These are phyloP conservation scores for Sebastes diaconus DNA, from an alignment of 2,797 vertebrate genomes.

Conservation along the genomic window DNA sequence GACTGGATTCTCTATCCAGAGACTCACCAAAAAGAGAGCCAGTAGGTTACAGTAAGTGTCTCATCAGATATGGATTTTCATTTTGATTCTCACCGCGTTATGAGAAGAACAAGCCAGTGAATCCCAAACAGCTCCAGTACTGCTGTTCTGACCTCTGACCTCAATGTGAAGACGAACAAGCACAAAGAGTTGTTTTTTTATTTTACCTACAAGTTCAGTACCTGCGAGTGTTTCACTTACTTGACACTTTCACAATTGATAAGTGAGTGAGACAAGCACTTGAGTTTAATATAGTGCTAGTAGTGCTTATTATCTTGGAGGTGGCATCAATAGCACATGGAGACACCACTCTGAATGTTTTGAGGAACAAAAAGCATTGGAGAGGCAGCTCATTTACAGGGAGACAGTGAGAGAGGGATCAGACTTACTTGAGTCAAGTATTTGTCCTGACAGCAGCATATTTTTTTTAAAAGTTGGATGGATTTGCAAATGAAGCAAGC, in stretches of 20 bases:
- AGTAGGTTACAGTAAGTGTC: not conserved
- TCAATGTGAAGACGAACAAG: not conserved
- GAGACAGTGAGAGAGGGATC: constrained; percentile 6
- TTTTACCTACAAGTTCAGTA: not conserved
- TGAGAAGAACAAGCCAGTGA: not conserved
- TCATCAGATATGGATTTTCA: not conserved
- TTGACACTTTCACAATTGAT: not conserved
- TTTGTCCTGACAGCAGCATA: constrained; percentile 33
- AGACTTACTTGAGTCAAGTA: constrained; percentile 6
- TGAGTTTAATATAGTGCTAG: constrained; percentile 3
- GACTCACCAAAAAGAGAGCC: not conserved
- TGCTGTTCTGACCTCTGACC: constrained; percentile 2
- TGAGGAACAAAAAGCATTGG: constrained; percentile 7
- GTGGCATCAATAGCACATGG: constrained; percentile 27
- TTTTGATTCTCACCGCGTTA: not conserved
- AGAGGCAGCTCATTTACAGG: constrained; percentile 28
- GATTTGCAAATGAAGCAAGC: constrained; percentile 24
- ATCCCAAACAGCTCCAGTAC: not conserved
- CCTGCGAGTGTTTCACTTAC: not conserved
- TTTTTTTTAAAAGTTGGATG: constrained; percentile 32
- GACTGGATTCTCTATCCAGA: not conserved
- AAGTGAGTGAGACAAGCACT: constrained; percentile 16
- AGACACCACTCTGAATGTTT: constrained; percentile 24
- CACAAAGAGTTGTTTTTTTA: not conserved
- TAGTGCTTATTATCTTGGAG: constrained; percentile 25